Conservation (phyloP, 1,140 invertebrate genomes). For the Chionoecetes opilio region DNA sequence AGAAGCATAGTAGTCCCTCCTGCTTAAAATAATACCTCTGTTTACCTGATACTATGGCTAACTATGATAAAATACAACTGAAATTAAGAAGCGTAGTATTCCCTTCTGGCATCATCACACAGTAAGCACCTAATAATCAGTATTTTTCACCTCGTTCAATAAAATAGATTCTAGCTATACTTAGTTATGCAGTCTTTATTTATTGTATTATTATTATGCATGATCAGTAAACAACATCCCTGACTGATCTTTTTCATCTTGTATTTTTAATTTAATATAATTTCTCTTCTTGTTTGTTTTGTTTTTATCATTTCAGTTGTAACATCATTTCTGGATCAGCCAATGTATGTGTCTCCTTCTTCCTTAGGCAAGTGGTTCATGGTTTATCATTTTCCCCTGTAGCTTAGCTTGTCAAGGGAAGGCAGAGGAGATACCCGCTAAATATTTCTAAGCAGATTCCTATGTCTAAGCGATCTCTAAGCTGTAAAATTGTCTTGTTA, state of each 20-base stretch:
- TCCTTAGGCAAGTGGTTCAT: conserved; percentile 79
- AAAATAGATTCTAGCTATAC: too few species aligned
- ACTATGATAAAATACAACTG: too few species aligned
- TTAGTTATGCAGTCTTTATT: conserved; percentile 22
- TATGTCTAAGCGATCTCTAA: too few species aligned
- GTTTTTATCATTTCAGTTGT: conserved; percentile 80
- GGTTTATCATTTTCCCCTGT: conserved; percentile 73
- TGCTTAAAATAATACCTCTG: too few species aligned
- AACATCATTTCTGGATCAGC: conserved; percentile 78
- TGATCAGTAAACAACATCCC: conserved; percentile 53
- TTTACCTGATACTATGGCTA: too few species aligned
- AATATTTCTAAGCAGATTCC: too few species aligned
- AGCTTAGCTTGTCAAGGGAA: neutral
- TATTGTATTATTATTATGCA: conserved; percentile 46
- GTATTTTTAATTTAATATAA: conserved; percentile 78
- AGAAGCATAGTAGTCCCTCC: too few species aligned
- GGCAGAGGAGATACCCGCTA: too few species aligned
- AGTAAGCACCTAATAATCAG: too few species aligned
- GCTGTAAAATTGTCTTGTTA: too few species aligned
- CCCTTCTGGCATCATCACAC: too few species aligned
- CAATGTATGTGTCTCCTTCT: conserved; percentile 78
- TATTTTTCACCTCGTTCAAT: too few species aligned
- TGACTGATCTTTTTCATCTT: conserved; percentile 60
- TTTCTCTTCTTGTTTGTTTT: conserved; percentile 80
- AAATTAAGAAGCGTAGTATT: neutral